These are phyloP conservation scores for Pseudomyrmex concolor DNA, from an alignment of 1,140 invertebrate genomes.

Conservation along the genomic window DNA sequence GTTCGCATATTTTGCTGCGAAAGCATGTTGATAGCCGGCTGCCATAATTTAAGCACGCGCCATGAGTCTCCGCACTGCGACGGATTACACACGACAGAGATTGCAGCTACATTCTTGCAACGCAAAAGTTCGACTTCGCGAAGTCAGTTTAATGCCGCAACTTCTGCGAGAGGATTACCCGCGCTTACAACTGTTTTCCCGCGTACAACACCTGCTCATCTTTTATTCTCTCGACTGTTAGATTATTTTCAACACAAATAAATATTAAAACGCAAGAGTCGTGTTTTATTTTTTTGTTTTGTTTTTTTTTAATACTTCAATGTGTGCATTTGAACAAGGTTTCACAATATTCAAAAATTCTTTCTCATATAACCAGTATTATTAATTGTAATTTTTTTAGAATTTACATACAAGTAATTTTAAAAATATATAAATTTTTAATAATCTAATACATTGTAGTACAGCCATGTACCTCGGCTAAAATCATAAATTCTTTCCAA, in stretches of 20 bases:
- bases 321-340: no score
- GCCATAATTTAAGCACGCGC: conserved; percentile 51
- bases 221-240: conserved; percentile 22
- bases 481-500: no score
- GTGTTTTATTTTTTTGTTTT: neutral
- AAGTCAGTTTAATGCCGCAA: conserved; percentile 47
- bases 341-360: no score
- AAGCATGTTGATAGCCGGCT: conserved; percentile 49
- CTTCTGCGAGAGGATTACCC: conserved; percentile 26
- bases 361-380: no score
- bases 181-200: conserved; percentile 24
- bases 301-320: no score
- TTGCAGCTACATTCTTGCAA: conserved; percentile 31
- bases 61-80: conserved; percentile 41
- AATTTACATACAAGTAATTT: no score
- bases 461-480: no score
- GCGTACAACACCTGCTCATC: neutral
- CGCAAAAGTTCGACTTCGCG: conserved; percentile 41
- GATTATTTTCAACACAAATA: conserved; percentile 17
- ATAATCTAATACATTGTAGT: no score
- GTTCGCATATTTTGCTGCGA: conserved; percentile 44
- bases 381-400: no score
- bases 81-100: conserved; percentile 44
- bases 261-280: neutral
- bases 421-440: no score